These are phyloP conservation scores for Rhopalosiphum padi DNA, from an alignment of 1,140 invertebrate species.

Conservation along the genomic window DNA sequence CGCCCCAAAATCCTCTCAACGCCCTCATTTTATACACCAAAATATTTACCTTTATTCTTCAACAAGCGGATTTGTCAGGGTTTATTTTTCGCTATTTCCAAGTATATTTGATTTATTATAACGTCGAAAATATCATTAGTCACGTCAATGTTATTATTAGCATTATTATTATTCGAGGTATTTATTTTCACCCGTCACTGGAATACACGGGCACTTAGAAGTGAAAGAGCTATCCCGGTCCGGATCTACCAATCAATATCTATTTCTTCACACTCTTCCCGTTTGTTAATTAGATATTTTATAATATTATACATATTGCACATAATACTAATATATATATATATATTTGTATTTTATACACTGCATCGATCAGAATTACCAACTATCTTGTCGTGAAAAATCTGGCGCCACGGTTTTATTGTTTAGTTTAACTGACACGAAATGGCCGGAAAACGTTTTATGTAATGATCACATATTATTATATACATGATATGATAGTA, in stretches of 20 bases:
- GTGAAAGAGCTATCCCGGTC: background rate
- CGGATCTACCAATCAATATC: background rate
- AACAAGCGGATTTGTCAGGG: background rate
- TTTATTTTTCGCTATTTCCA: background rate
- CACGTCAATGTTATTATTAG: background rate
- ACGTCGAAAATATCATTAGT: background rate
- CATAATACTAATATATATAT: background rate
- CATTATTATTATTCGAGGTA: background rate
- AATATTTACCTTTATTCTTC: conserved; percentile 6
- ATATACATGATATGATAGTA: background rate
- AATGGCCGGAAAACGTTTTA: background rate
- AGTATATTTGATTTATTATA: conserved; percentile 20
- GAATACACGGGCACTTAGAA: background rate
- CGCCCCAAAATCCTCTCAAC: background rate
- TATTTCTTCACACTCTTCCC: background rate
- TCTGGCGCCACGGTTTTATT: background rate
- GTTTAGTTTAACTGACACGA: background rate
- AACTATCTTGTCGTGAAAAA: background rate
- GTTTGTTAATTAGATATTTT: background rate
- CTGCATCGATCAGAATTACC: background rate
- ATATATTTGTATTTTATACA: background rate
- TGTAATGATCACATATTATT: background rate
- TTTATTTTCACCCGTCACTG: background rate
- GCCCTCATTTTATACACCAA: background rate
- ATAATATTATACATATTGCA: background rate